phyloP scores from a whole-genome alignment of 1,140 invertebrate species.

The Drosophila nasuta region DNA sequence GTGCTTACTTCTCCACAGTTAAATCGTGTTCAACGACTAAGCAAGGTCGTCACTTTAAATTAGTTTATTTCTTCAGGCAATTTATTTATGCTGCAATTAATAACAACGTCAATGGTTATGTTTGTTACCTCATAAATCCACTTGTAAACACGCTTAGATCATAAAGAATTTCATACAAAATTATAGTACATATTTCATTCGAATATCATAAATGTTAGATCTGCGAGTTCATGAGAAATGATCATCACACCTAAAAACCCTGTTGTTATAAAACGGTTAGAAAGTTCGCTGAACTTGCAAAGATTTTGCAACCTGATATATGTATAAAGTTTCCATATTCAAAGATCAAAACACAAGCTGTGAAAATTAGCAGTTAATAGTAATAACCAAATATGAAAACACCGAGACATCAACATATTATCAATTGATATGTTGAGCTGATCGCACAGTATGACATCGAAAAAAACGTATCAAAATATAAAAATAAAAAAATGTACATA shows the following conservation, averaged over 20 bases:
- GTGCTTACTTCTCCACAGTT: too few relatives aligned
- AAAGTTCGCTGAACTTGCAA: slow-evolving; percentile 35
- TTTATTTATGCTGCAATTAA: too few relatives aligned
- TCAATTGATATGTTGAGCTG: slow-evolving; percentile 60
- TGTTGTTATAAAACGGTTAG: background rate
- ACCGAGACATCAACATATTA: slow-evolving; percentile 36
- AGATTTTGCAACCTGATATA: slow-evolving; percentile 33
- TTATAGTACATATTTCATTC: slow-evolving; percentile 3
- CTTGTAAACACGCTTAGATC: background rate
- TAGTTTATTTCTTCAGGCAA: too few relatives aligned
- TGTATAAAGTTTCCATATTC: slow-evolving; percentile 29
- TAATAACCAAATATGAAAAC: slow-evolving; percentile 38
- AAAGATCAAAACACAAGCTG: slow-evolving; percentile 51
- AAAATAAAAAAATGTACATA: slow-evolving; percentile 37
- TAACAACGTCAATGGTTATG: too few relatives aligned
- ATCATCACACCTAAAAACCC: slow-evolving; percentile 5
- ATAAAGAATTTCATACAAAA: slow-evolving; percentile 3
- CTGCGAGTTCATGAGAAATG: slow-evolving; percentile 6
- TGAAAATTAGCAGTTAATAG: slow-evolving; percentile 66
- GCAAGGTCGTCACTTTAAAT: too few relatives aligned
- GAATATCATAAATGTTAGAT: slow-evolving; percentile 12
- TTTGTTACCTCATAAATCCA: background rate
- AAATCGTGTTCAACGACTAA: too few relatives aligned
- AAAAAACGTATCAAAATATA: slow-evolving; percentile 31
- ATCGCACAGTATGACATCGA: slow-evolving; percentile 6